Base-by-base conservation (phyloP, 92 coral and sea anemone species). In the Zoanthus sansibaricus region DNA sequence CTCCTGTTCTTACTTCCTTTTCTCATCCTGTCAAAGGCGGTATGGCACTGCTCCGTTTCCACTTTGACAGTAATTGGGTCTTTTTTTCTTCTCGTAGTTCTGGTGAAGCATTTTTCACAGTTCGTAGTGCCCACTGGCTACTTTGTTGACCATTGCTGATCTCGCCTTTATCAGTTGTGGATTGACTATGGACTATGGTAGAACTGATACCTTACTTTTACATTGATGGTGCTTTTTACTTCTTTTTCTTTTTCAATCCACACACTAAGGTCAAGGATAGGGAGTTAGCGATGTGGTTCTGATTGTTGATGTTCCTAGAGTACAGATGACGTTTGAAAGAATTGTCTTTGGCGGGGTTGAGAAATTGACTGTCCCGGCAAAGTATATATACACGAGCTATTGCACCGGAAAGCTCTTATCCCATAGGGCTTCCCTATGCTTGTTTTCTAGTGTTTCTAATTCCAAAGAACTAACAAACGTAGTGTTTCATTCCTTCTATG, bases 1-100 rank as follows among this genome's bases (percentile, higher is more conserved):
- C 33, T 70, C 75, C 75, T 70, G 75, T 70, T 70, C 75, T 70
- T 70, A 44, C 75, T 70, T 70, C 75, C 75, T 70, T 70, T 45
- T 45, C 30, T 70, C 75, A 70, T 70, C 21, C 75, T 25, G 42
- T 70, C 42, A 70, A 70, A 70, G 75, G 75, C 75, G 42, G 75
- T 70, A 25, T 70, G 42, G 42, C 42, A 37, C 42, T 37, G 42
- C 42, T 37, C 42, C 42, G 42, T 37, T 4, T 37, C 4, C 2
- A 37, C 4, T 37, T 4, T 37, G 76, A 37, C 51, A 71, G 12
- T 71, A 71, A 71, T 9, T 71, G 14, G 1, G 76, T 32, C 76
- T 71, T 71, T 6, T 71, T 48, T 32, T 32, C 76, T 6, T 71
- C 49, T 71, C n/a, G 51, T 12, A 71, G 51, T 32, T 25, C 76